Conservation (phyloP, 2,113 vertebrate species). For the Neodon shergylaensis region DNA sequence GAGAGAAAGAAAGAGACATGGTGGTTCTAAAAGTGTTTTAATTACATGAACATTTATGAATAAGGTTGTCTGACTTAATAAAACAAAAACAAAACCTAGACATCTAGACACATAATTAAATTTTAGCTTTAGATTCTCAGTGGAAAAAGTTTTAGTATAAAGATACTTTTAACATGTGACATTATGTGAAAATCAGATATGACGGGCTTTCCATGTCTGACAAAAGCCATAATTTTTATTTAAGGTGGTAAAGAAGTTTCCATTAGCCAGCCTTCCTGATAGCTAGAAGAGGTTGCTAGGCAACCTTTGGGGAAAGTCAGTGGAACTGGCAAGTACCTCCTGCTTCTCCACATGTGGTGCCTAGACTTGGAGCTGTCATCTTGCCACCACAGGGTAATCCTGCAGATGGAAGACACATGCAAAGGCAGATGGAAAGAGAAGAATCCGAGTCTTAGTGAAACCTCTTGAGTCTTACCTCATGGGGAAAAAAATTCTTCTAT, state of each 20-base stretch:
- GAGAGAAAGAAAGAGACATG: background rate
- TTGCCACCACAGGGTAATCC: background rate
- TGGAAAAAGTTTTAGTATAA: background rate
- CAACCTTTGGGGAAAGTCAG: background rate
- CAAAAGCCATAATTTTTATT: slow-evolving; percentile 35
- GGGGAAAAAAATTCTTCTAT: background rate
- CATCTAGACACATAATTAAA: background rate
- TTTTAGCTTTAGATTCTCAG: background rate
- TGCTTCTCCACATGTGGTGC: background rate
- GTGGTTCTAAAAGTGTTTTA: background rate
- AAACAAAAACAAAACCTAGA: background rate
- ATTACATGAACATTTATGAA: background rate
- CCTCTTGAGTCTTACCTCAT: background rate
- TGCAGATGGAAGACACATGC: background rate
- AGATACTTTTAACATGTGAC: background rate
- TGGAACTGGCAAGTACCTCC: too few species aligned
- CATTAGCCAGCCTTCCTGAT: background rate
- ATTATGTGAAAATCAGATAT: background rate
- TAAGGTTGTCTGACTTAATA: background rate
- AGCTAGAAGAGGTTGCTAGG: background rate
- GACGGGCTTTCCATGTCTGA: background rate
- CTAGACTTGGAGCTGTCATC: background rate
- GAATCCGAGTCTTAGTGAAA: background rate
- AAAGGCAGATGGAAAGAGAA: background rate
- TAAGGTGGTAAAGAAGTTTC: background rate